These are phyloP conservation scores for Penaeus japonicus DNA, from an alignment of 1,140 invertebrate genomes.

Conservation along the genomic window DNA sequence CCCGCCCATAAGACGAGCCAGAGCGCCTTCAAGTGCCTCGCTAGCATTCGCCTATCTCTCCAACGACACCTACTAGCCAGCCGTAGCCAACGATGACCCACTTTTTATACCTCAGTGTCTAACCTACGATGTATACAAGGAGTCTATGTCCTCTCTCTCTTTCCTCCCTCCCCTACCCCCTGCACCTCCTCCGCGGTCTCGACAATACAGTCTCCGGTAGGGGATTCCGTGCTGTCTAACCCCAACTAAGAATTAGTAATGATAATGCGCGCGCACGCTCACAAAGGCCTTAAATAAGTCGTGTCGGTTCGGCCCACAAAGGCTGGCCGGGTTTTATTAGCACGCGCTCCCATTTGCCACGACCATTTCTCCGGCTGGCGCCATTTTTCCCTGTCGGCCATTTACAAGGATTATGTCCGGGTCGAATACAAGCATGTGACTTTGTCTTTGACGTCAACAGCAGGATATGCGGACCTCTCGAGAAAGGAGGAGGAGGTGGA, in stretches of 20 bases:
- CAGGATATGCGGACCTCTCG: not conserved
- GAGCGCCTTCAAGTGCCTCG: too few relatives aligned
- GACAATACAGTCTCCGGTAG: not conserved
- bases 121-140: too few relatives aligned
- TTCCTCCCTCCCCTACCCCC: not conserved
- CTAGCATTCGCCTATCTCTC: too few relatives aligned
- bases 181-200: not conserved
- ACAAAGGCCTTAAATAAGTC: not conserved
- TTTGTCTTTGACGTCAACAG: not conserved
- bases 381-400: constrained; percentile 25
- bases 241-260: not conserved
- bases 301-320: not conserved
- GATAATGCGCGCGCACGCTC: not conserved
- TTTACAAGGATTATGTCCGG: constrained; percentile 6
- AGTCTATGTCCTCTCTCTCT: not conserved
- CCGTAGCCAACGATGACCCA: too few relatives aligned
- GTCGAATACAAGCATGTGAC: not conserved
- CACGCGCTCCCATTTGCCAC: not conserved
- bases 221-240: not conserved
- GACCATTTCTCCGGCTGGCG: not conserved
- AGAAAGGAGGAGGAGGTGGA: too few relatives aligned
- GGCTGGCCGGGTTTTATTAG: not conserved
- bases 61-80: too few relatives aligned
- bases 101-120: too few relatives aligned
- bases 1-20: too few relatives aligned